phyloP scores from a whole-genome alignment of 2,113 vertebrate species.

The Felis chaus region DNA sequence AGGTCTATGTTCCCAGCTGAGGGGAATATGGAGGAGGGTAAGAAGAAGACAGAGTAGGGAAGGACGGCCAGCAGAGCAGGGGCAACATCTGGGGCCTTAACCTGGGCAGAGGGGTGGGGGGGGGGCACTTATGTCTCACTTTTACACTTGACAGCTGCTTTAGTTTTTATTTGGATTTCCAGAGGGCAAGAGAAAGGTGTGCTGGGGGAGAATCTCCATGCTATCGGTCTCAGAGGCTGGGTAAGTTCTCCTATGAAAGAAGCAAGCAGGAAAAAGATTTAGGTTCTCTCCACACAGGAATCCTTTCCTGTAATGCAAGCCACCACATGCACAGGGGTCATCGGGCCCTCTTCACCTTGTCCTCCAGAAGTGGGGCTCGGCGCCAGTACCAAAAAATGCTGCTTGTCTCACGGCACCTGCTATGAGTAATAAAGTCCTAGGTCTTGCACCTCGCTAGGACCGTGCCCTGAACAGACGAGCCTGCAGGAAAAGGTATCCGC shows the following conservation, averaged over 20 bases:
- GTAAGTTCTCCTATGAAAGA: not conserved
- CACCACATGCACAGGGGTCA: rapidly evolving
- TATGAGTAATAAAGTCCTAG: too few relatives aligned
- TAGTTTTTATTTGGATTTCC: not conserved
- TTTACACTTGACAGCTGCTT: not conserved
- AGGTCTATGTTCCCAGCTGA: not conserved
- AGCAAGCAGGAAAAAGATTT: not conserved
- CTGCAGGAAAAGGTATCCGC: not conserved
- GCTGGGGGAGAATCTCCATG: not conserved
- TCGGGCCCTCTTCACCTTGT: rapidly evolving
- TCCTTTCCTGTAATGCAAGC: not conserved
- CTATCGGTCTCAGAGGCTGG: not conserved
- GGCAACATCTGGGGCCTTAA: not conserved
- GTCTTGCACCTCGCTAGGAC: not conserved
- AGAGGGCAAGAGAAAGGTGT: not conserved
- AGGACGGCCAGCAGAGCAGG: not conserved
- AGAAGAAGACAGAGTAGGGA: not conserved
- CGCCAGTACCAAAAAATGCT: not conserved
- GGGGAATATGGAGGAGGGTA: not conserved
- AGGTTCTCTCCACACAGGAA: not conserved
- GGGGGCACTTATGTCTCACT: not conserved
- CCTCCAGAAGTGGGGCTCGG: not conserved
- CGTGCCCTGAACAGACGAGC: not conserved
- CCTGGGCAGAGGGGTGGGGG: rapidly evolving
- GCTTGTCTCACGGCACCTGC: not conserved